Percentiles rank a stretch among this genome's conserved stretches.
Conservation (phyloP, 2,113 vertebrate genomes). For the Pheucticus melanocephalus region DNA sequence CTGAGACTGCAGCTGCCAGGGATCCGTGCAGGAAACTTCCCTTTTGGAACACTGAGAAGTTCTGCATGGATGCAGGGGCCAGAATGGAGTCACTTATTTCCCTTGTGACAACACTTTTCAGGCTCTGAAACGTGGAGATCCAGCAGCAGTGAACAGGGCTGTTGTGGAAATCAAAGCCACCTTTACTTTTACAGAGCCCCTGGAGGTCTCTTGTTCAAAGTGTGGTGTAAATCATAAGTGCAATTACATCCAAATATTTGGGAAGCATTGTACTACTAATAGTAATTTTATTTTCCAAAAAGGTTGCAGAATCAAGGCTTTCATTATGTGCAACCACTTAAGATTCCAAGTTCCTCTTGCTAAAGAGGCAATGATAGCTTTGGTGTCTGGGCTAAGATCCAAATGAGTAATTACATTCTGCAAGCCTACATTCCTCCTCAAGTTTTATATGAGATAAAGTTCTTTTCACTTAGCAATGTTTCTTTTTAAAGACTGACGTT, state of each 20-base stretch:
- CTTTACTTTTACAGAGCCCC: accelerated
- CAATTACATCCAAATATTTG: neutral
- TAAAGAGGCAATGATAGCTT: conserved; percentile 48
- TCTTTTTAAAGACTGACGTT: neutral
- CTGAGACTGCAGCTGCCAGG: neutral
- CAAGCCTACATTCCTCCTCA: conserved; percentile 30
- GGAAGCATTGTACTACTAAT: neutral
- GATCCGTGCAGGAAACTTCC: neutral
- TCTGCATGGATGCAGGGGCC: neutral
- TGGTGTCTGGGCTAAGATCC: conserved; percentile 45
- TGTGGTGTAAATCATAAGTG: neutral
- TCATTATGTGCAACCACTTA: conserved; percentile 33
- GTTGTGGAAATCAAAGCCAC: neutral
- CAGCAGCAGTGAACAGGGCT: neutral
- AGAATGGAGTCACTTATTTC: neutral
- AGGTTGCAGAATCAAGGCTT: neutral
- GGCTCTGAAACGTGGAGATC: neutral
- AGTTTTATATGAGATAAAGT: conserved; percentile 51
- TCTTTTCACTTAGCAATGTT: conserved; percentile 46
- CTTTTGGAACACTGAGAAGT: neutral
- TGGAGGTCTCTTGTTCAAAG: neutral
- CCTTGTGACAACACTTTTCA: neutral
- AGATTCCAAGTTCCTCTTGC: conserved; percentile 42
- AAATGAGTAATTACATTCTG: conserved; percentile 59
- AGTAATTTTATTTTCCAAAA: conserved; percentile 5